Evolutionary conservation across 2,113 vertebrate species (phyloP).

Genomic region (Steatornis caripensis): DNA sequence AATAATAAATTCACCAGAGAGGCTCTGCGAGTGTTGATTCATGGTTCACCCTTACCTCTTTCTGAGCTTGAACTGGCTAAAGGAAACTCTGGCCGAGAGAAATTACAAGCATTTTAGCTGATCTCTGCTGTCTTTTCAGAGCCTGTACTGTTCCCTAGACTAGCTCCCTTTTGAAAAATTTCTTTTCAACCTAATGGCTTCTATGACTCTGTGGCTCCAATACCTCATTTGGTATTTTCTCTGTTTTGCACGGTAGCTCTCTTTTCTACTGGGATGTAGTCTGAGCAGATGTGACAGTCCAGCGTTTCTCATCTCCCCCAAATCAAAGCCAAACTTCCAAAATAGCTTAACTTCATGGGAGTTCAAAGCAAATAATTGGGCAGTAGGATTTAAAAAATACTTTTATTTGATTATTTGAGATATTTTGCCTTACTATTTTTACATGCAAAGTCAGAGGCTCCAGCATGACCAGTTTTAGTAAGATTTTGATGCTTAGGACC

Average conservation of each 20-base stretch:
- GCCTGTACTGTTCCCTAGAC: not conserved
- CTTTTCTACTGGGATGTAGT: not conserved
- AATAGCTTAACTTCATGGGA: not conserved
- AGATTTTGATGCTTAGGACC: not conserved
- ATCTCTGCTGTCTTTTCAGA: not conserved
- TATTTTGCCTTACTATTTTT: not conserved
- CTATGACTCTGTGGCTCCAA: not conserved
- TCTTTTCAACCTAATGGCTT: not conserved
- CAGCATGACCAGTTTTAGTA: not conserved
- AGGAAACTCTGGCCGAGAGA: not conserved
- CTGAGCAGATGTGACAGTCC: not conserved
- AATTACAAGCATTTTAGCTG: slow-evolving; percentile 4
- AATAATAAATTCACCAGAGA: slow-evolving; percentile 27
- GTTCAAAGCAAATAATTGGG: not conserved
- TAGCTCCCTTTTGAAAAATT: slow-evolving; percentile 2
- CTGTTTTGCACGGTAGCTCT: not conserved
- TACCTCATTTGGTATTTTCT: not conserved
- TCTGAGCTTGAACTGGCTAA: slow-evolving; percentile 12
- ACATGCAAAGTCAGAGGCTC: not conserved
- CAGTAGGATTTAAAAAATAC: not conserved
- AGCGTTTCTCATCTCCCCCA: not conserved
- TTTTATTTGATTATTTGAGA: not conserved
- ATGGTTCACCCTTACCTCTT: slow-evolving; percentile 1
- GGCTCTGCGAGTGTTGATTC: not conserved
- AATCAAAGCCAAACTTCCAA: not conserved